A percentile compares a stretch with the other conserved stretches of the same genome.
phyloP scores from a whole-genome alignment of 2,113 vertebrate genomes.

The Garra rufa region DNA sequence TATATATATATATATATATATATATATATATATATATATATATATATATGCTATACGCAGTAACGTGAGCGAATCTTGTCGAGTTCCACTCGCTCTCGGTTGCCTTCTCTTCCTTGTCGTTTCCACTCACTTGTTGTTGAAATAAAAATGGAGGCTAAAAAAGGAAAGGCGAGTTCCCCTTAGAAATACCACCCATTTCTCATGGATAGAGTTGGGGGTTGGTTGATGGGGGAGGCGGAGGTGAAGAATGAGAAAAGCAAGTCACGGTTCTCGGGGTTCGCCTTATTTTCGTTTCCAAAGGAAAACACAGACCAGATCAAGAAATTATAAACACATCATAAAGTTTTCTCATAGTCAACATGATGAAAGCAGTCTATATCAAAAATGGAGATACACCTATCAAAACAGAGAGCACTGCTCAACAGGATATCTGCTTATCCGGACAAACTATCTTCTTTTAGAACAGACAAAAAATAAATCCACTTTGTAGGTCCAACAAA shows the following conservation, averaged over 20 bases:
- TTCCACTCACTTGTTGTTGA: constrained; percentile 66
- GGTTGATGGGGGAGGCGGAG: constrained; percentile 71
- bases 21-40: not conserved
- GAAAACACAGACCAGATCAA: constrained; percentile 30
- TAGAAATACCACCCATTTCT: constrained; percentile 78
- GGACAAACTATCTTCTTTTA: not conserved
- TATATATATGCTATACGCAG: not conserved
- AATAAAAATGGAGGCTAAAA: constrained; percentile 81
- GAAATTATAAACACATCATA: not conserved
- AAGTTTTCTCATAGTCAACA: not conserved
- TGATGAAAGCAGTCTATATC: not conserved
- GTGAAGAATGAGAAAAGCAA: constrained; percentile 68
- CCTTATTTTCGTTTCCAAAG: constrained; percentile 59
- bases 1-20: not conserved
- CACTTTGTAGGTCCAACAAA: not conserved
- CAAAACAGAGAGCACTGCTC: not conserved
- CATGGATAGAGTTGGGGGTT: constrained; percentile 73
- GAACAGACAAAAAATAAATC: constrained; percentile 4
- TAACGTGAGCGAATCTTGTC: not conserved
- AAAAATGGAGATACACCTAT: not conserved
- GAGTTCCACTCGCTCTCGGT: constrained; percentile 24
- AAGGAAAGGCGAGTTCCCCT: constrained; percentile 79
- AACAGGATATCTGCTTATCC: constrained; percentile 6
- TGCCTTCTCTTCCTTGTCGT: constrained; percentile 50
- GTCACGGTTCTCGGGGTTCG: constrained; percentile 71